Base-by-base conservation (phyloP, 2,797 vertebrate species). In the Phalanger gymnotis region DNA sequence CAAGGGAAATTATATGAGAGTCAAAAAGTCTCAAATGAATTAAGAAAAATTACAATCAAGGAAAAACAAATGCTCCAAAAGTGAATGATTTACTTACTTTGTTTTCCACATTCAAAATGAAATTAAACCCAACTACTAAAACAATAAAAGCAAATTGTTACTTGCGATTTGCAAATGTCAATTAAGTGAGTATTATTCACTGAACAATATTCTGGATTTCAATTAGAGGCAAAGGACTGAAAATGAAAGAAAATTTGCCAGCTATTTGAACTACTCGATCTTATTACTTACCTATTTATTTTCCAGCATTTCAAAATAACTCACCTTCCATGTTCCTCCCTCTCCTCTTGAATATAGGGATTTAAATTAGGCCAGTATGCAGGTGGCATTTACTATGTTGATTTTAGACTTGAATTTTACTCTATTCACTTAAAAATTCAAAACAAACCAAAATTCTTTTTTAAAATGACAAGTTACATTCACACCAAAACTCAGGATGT, bases 71-170 rank as follows among this genome's bases (percentile, higher is more conserved):
- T 53, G 30, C 52, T 92, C 13, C 30, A 58, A 96, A 97, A 97
- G 96, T 90, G 90, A 98, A 95, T 92, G 96, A 91, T 97, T 97
- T 97, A 95, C 56, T 92, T 90, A 94, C 73, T 97, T 96, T 94
- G 66, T 97, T 94, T 96, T 96, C 92, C 95, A 95, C 96, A 96
- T 97, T 97, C 96, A 97, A 95, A 97, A 95, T 95, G 73, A 98
- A 97, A 96, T 96, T 95, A 52, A 97, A 58, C 95, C 95, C 95
- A 98, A 98, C 87, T 95, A 95, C 96, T 92, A 97, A 94, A 97
- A 98, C 97, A 96, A 98, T 98, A 97, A 95, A 98, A 98, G 95
- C 91, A 97, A 98, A 98, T 98, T 98, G 98, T 97, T 97, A 96
- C 95, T 96, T 92, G 58, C 58, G 95, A 94, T 96, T 98, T 95